Percentiles rank a stretch among this genome's conserved stretches.
These are phyloP conservation scores for Amblyteles armatorius DNA, from an alignment of 2,888 invertebrate genomes.

Conservation along the genomic window DNA sequence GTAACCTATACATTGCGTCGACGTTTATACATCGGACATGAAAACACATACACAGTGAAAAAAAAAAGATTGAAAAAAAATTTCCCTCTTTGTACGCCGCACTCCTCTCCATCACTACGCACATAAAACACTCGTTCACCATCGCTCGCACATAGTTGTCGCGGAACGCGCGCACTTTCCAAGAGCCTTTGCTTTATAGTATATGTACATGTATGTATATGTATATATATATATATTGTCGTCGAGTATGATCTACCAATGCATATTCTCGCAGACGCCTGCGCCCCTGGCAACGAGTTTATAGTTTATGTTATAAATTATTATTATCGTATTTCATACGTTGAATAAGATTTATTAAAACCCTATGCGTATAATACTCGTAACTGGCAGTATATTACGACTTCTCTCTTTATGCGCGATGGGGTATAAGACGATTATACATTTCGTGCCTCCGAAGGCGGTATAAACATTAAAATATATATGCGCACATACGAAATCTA, in stretches of 20 bases:
- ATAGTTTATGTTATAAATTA: slow-evolving; percentile 83
- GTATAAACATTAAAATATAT: not conserved
- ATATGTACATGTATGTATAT: slow-evolving; percentile 32
- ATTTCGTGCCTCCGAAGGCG: not conserved
- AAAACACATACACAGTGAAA: slow-evolving; percentile 25
- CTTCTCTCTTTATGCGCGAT: slow-evolving; percentile 44
- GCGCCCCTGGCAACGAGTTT: slow-evolving; percentile 77
- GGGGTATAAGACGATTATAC: slow-evolving; percentile 23
- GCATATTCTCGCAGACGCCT: slow-evolving; percentile 42
- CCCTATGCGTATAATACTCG: slow-evolving; percentile 79
- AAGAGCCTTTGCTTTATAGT: slow-evolving; percentile 45
- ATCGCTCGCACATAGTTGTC: slow-evolving; percentile 48
- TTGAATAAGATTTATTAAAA: slow-evolving; percentile 82
- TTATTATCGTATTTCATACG: slow-evolving; percentile 82
- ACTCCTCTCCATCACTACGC: slow-evolving; percentile 21
- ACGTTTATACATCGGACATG: slow-evolving; percentile 50
- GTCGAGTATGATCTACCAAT: slow-evolving; percentile 9
- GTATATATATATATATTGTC: slow-evolving; percentile 41
- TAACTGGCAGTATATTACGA: slow-evolving; percentile 76
- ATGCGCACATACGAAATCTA: not conserved
- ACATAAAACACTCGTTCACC: slow-evolving; percentile 56
- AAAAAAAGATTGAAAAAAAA: slow-evolving; percentile 4
- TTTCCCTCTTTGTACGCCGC: slow-evolving; percentile 18
- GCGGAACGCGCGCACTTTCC: slow-evolving; percentile 52
- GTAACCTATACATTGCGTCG: slow-evolving; percentile 40